Percentiles rank a stretch among this genome's conserved stretches.
Conservation (phyloP, 2,113 vertebrate genomes). For the Megaceryle torquata region DNA sequence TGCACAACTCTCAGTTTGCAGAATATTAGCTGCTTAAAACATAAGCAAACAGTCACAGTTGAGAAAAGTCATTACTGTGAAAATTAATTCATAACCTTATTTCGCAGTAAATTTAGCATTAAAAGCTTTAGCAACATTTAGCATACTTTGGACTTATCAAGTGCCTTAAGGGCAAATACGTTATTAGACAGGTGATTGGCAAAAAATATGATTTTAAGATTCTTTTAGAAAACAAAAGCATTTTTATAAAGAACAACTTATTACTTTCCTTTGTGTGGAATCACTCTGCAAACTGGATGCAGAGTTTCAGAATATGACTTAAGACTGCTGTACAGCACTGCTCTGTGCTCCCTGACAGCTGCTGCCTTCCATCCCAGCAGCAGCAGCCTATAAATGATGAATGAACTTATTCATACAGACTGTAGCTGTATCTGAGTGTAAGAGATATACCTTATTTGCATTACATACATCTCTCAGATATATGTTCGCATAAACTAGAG, state of each 20-base stretch:
- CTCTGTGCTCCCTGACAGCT: not conserved
- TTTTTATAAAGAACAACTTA: not conserved
- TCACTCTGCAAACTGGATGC: not conserved
- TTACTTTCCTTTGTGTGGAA: not conserved
- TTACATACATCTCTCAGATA: not conserved
- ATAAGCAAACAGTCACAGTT: not conserved
- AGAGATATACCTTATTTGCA: not conserved
- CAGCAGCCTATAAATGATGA: constrained; percentile 19
- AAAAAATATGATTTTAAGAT: not conserved
- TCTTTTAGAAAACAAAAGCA: not conserved
- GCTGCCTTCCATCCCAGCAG: constrained; percentile 8
- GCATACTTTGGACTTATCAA: not conserved
- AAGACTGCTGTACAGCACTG: not conserved
- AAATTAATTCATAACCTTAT: constrained; percentile 7
- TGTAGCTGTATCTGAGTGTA: not conserved
- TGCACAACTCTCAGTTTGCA: not conserved
- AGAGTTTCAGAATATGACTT: not conserved
- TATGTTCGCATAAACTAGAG: not conserved
- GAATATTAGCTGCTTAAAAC: constrained; percentile 21
- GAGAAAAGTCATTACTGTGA: not conserved
- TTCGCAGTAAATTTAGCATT: not conserved
- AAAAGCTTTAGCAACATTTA: not conserved
- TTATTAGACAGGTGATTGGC: not conserved
- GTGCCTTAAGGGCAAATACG: not conserved
- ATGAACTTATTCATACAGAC: constrained; percentile 17